phyloP scores from a whole-genome alignment of 2,797 vertebrate species.

The Gymnothorax reevesii region DNA sequence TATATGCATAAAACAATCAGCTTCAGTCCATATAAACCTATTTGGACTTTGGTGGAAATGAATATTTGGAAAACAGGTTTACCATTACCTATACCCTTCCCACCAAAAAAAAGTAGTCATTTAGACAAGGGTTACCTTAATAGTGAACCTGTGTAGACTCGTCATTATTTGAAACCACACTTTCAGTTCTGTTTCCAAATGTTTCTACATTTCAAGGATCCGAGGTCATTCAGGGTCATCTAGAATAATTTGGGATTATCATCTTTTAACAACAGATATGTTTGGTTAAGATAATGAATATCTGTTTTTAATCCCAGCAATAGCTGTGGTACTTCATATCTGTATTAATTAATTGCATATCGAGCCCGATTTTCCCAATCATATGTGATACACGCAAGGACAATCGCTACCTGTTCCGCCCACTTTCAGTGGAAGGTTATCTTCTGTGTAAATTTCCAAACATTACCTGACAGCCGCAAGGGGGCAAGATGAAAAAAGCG shows the following conservation, averaged over 20 bases:
- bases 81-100: not conserved
- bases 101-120: not conserved
- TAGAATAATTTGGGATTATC: not conserved
- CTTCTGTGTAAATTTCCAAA: no score
- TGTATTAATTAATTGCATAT: not conserved
- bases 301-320: not conserved
- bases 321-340: not conserved
- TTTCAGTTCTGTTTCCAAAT: conserved; percentile 11
- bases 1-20: conserved; percentile 60
- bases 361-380: no score
- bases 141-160: conserved; percentile 27
- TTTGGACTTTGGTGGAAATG: conserved; percentile 25
- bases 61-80: conserved; percentile 25
- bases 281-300: not conserved
- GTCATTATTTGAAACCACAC: conserved; percentile 7
- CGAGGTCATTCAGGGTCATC: no score
- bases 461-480: no score
- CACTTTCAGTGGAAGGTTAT: no score
- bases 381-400: no score
- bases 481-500: no score
- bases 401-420: no score
- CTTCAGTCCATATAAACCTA: conserved; percentile 51
- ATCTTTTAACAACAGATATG: not conserved
- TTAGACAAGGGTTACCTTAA: conserved; percentile 10
- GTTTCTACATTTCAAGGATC: conserved; percentile 3